phyloP scores from a whole-genome alignment of 2,888 invertebrate species.

The Phalera bucephala region DNA sequence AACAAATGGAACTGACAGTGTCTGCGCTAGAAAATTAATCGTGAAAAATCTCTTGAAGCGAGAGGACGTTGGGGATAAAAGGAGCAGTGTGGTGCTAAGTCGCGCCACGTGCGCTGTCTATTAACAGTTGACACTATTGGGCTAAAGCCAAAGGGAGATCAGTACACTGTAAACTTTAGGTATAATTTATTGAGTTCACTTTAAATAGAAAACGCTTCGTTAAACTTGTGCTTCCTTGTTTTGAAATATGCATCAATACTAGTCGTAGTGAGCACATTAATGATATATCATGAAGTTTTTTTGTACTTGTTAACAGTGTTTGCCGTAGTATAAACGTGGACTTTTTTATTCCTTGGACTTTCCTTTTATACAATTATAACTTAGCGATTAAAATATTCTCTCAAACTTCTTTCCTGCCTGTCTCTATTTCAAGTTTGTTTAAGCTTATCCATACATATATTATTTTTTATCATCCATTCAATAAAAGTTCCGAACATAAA shows the following conservation, averaged over 20 bases:
- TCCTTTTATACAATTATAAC: too few species aligned
- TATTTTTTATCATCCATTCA: too few species aligned
- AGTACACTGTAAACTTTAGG: constrained; percentile 34
- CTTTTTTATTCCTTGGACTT: too few species aligned
- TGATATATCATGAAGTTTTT: too few species aligned
- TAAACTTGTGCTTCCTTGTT: constrained; percentile 25
- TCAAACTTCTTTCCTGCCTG: too few species aligned
- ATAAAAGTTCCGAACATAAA: constrained; percentile 9
- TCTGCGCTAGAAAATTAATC: constrained; percentile 75
- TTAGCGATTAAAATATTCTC: too few species aligned
- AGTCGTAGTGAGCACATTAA: too few species aligned
- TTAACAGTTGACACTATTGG: constrained; percentile 76
- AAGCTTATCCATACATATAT: too few species aligned
- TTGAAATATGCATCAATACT: constrained; percentile 22
- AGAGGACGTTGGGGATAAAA: constrained; percentile 47
- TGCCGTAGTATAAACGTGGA: too few species aligned
- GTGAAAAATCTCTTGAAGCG: constrained; percentile 72
- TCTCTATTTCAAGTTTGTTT: too few species aligned
- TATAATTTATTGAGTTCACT: constrained; percentile 34
- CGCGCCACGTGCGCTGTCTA: constrained; percentile 75
- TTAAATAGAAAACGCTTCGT: constrained; percentile 28
- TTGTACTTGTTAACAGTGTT: too few species aligned
- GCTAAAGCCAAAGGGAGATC: constrained; percentile 58
- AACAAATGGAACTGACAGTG: constrained; percentile 78
- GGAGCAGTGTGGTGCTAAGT: constrained; percentile 60